These are phyloP conservation scores for Acestrorhynchus altus DNA, from an alignment of 2,797 vertebrate species.

Conservation along the genomic window DNA sequence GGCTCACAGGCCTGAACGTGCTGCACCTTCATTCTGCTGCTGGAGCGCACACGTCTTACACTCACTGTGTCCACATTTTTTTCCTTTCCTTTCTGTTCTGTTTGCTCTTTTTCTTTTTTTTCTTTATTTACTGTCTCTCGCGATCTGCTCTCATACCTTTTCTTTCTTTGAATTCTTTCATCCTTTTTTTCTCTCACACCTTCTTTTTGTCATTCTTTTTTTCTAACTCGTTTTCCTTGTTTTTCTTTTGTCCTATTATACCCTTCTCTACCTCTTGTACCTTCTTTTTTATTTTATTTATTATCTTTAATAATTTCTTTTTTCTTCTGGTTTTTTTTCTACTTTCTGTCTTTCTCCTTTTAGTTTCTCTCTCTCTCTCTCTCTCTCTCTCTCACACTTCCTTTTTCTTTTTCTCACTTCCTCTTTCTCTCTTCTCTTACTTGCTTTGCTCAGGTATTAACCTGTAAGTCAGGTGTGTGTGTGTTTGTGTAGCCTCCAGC, in stretches of 20 bases:
- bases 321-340: neutral
- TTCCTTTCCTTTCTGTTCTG: neutral
- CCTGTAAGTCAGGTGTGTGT: conserved; percentile 33
- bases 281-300: neutral
- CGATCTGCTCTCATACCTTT: neutral
- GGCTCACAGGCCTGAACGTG: conserved; percentile 62
- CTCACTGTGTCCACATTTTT: neutral
- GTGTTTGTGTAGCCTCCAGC: conserved; percentile 76
- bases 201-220: conserved; percentile 42
- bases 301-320: neutral
- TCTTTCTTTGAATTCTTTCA: neutral
- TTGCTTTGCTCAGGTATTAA: neutral
- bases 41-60: neutral
- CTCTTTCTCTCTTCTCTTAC: neutral
- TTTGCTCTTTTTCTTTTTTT: too few relatives aligned
- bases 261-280: too few relatives aligned
- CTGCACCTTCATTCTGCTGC: conserved; percentile 56
- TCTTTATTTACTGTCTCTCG: too few relatives aligned
- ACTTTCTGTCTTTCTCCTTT: neutral
- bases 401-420: neutral
- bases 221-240: neutral
- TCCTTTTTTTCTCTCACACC: neutral
- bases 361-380: neutral
- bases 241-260: neutral
- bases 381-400: too few relatives aligned